These are phyloP conservation scores for Apteryx owenii DNA, from an alignment of 2,113 vertebrate species.

Conservation along the genomic window DNA sequence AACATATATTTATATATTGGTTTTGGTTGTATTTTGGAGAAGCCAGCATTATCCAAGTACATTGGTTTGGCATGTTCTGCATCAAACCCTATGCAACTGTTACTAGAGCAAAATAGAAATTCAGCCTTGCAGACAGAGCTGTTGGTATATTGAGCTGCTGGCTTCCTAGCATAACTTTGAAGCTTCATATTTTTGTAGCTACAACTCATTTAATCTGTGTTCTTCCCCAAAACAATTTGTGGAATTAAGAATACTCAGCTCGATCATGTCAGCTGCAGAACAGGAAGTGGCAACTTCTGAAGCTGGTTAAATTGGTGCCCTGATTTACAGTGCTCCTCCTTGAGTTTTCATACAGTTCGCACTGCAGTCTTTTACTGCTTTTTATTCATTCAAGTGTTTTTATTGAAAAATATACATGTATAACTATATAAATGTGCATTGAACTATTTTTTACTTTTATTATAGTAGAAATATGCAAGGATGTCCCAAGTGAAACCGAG, in stretches of 20 bases:
- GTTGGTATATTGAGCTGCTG: background rate
- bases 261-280: background rate
- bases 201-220: accelerated
- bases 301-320: background rate
- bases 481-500: accelerated
- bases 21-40: background rate
- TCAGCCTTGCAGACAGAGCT: background rate
- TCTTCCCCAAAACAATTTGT: accelerated
- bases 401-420: background rate
- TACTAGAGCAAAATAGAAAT: background rate
- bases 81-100: background rate
- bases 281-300: background rate
- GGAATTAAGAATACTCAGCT: background rate
- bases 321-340: accelerated
- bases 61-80: accelerated
- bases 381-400: accelerated
- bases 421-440: accelerated
- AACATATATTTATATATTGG: background rate
- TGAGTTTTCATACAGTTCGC: background rate
- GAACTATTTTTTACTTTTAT: background rate
- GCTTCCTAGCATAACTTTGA: background rate
- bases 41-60: accelerated
- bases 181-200: accelerated
- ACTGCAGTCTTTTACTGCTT: background rate
- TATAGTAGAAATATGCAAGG: accelerated